Base-by-base conservation (phyloP, 2,888 invertebrate genomes). In the Pandemis corylana region DNA sequence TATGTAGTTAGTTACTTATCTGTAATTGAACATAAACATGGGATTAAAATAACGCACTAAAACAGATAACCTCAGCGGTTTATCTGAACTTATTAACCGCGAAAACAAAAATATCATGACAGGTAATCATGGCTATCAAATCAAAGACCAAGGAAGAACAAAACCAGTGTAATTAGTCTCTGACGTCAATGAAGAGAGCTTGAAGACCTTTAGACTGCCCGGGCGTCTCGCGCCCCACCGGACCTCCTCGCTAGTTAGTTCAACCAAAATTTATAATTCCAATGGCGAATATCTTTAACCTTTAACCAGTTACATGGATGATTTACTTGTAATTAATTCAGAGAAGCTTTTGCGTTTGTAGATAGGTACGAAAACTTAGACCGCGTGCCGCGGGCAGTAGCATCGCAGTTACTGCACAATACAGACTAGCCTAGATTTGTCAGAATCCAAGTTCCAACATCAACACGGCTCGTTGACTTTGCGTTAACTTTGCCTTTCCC, bases 321-420 rank as follows among this genome's bases (percentile, higher is more conserved):
- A 15, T 65, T 46, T 68, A 69, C 28, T 46, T 49, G 28, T 42
- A 69, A 73, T 73, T 65, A 49, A 69, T 20, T 65, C 7, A 73
- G 28, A 56, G 49, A 73, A 69, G 49, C 20, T 41, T 68, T 51
- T 71, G 68, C 63, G 10, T 61, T 49, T 64, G 56, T 42, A 7
- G 15, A 20, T 20, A 56, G 20, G 15, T 7, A 66, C 49, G 64
- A 69, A 73, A 73, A 64, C 64, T 66, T 67, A 56, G 59, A 56
- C 72, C 61, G 73, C 68, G 64, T 73, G 73, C 73, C 73, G 49
- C 46, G 15, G 49, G n/a, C n/a, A n/a, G n/a, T n/a, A n/a, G n/a
- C 20, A 20, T 20, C 20, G 73, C 73, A 20, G 59, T 59, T 73
- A 69, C 64, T 56, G 56, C 64, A 46, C 13, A 46, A 12, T 46